Percentiles rank a stretch among this genome's conserved stretches.
These are phyloP conservation scores for Vombatus ursinus DNA, from an alignment of 2,113 vertebrate species.

Conservation along the genomic window DNA sequence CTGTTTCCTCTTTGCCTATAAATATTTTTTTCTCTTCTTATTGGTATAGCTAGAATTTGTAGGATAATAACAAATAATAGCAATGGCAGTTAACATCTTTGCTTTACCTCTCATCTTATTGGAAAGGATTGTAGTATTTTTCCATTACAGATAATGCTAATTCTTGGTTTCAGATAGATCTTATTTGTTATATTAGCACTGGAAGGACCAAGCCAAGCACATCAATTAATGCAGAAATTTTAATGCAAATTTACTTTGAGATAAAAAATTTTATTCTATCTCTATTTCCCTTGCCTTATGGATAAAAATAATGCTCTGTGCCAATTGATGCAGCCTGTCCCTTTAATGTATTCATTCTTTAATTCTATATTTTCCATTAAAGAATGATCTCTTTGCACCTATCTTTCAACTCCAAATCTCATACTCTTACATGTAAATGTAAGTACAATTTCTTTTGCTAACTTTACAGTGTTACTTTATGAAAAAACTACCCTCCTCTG, in stretches of 20 bases:
- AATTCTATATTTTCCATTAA: neutral
- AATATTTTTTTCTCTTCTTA: neutral
- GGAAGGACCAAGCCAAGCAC: neutral
- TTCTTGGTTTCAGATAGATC: neutral
- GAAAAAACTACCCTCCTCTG: neutral
- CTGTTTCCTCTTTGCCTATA: neutral
- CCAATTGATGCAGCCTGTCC: neutral
- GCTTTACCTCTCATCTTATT: neutral
- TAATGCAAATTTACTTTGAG: neutral
- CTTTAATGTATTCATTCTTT: neutral
- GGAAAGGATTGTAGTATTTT: neutral
- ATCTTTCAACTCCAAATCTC: neutral
- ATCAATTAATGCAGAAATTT: neutral
- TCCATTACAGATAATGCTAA: neutral
- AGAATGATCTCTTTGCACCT: neutral
- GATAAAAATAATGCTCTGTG: neutral
- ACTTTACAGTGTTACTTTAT: slow-evolving; percentile 7
- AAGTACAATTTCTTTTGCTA: slow-evolving; percentile 4
- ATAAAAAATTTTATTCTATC: neutral
- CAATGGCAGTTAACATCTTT: neutral
- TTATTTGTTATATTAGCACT: neutral
- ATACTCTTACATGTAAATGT: neutral
- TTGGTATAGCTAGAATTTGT: too few species aligned
- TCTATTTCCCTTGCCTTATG: neutral
- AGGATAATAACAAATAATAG: neutral